Conservation (phyloP, 2,113 vertebrate genomes). For the Aplodontia rufa region DNA sequence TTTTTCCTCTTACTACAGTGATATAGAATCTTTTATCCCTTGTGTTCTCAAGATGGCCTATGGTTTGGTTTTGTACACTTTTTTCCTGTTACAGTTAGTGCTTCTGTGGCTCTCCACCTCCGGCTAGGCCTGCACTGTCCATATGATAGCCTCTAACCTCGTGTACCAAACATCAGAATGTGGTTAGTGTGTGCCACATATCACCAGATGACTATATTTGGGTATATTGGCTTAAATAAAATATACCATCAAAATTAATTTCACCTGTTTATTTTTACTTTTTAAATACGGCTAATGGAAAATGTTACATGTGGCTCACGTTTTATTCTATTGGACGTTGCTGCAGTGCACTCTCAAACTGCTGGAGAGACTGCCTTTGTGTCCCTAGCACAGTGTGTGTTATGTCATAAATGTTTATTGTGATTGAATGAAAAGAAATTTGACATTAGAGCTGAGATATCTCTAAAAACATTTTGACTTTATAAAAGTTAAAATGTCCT, state of each 20-base stretch:
- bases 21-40: neutral
- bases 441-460: neutral
- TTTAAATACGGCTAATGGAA: neutral
- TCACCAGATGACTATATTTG: neutral
- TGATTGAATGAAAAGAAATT: neutral
- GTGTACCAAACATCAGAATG: neutral
- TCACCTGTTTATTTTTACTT: neutral
- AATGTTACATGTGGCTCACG: neutral
- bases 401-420: neutral
- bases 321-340: neutral
- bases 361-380: neutral
- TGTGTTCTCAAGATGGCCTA: neutral
- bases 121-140: neutral
- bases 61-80: neutral
- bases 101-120: neutral
- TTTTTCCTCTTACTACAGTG: neutral
- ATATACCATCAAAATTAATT: neutral
- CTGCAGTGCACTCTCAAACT: neutral
- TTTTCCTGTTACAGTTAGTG: neutral
- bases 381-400: neutral
- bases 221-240: neutral
- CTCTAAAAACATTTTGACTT: conserved; percentile 1
- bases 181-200: neutral
- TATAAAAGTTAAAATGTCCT: neutral
- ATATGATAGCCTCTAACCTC: neutral